Conservation (phyloP, 2,797 vertebrate species). For the Falco cherrug region DNA sequence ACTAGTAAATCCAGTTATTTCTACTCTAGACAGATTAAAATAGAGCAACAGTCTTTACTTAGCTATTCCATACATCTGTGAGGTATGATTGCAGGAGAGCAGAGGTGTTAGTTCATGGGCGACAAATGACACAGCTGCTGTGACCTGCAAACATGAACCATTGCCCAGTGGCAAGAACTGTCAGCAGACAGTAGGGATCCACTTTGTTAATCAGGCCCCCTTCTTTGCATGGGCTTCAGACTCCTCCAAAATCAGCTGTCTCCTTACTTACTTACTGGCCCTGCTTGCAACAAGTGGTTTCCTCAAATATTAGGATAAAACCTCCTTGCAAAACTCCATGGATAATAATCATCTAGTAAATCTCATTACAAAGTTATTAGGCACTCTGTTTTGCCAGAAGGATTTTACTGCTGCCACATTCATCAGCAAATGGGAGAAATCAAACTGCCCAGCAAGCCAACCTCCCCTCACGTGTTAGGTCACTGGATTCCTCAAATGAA, state of each 20-base stretch:
- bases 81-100: background rate
- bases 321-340: background rate
- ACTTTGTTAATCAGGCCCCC: background rate
- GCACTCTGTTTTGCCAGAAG: background rate
- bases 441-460: background rate
- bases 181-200: rapidly evolving
- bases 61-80: background rate
- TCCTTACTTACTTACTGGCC: background rate
- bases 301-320: background rate
- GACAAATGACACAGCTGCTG: background rate
- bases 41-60: background rate
- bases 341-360: background rate
- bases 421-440: background rate
- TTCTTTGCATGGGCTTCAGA: background rate
- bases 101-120: background rate
- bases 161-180: rapidly evolving
- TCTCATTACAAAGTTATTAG: background rate
- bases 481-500: background rate
- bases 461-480: background rate
- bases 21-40: background rate
- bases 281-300: background rate
- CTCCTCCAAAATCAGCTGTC: background rate
- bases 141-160: background rate
- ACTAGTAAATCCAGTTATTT: background rate
- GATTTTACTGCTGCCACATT: background rate